Conservation (phyloP, 2,888 invertebrate species). For the Tholera decimalis region DNA sequence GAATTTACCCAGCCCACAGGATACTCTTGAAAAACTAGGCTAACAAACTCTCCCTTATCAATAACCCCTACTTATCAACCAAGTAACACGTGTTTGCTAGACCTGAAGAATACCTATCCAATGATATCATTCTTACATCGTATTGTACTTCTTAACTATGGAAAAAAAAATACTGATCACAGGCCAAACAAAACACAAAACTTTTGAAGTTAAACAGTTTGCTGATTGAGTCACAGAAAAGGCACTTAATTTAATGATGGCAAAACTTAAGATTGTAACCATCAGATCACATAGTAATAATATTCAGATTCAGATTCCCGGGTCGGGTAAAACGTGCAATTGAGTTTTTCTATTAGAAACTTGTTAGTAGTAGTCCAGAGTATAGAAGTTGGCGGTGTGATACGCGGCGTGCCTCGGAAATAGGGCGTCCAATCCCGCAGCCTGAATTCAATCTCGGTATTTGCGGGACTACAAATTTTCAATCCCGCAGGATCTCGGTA, state of each 20-base stretch:
- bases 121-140: constrained; percentile 3
- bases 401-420: too few relatives aligned
- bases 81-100: constrained; percentile 2
- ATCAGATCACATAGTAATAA: not conserved
- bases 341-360: too few relatives aligned
- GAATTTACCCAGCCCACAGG: constrained; percentile 4
- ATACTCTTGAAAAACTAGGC: constrained; percentile 25
- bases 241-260: not conserved
- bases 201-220: not conserved
- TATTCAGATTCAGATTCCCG: not conserved
- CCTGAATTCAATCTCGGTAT: too few relatives aligned
- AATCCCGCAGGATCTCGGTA: too few relatives aligned
- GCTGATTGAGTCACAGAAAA: not conserved
- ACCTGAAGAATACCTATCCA: not conserved
- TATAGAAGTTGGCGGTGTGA: too few relatives aligned
- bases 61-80: constrained; percentile 33
- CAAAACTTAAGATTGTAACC: not conserved
- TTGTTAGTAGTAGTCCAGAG: too few relatives aligned
- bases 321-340: not conserved
- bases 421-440: too few relatives aligned
- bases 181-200: not conserved
- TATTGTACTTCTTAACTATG: not conserved
- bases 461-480: too few relatives aligned
- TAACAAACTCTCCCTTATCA: constrained; percentile 33
- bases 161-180: constrained; percentile 1